Percentiles rank a stretch among this genome's conserved stretches.
Conservation (phyloP, 2,888 invertebrate species). For the Yponomeuta evonymella region DNA sequence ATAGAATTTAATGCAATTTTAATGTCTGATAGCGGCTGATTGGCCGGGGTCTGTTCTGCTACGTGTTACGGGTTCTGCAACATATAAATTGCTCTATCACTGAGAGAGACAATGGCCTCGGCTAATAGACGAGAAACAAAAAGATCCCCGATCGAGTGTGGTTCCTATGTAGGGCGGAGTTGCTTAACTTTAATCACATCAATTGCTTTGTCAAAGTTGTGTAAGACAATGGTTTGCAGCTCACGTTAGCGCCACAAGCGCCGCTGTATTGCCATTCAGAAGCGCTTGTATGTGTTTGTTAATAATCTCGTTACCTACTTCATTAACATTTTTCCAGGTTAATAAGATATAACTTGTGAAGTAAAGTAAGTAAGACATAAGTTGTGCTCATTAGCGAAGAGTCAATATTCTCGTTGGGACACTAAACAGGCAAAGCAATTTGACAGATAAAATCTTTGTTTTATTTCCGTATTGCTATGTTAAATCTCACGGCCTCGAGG, state of each 20-base stretch:
- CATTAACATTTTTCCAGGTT: background rate
- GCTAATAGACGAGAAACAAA: conserved; percentile 30
- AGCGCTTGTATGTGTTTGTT: background rate
- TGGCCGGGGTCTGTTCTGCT: conserved; percentile 42
- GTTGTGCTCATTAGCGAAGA: background rate
- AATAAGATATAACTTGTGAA: too few relatives aligned
- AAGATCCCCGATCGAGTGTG: conserved; percentile 9
- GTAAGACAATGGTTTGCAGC: conserved; percentile 8
- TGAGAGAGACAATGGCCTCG: conserved; percentile 51
- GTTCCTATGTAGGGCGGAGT: conserved; percentile 11
- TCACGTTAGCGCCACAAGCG: conserved; percentile 9
- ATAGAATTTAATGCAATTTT: conserved; percentile 68
- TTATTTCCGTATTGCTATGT: conserved; percentile 1
- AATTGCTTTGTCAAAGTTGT: conserved; percentile 11
- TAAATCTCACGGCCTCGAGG: conserved; percentile 5
- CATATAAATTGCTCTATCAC: conserved; percentile 43
- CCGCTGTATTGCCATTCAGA: background rate
- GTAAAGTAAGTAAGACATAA: background rate
- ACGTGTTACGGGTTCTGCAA: conserved; percentile 42
- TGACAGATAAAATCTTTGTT: background rate
- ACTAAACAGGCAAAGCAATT: background rate
- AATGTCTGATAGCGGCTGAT: conserved; percentile 60
- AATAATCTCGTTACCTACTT: background rate
- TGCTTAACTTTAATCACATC: conserved; percentile 14
- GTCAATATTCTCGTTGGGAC: background rate